Evolutionary conservation across 2,113 vertebrate species (phyloP).

Genomic region (Mirounga angustirostris): DNA sequence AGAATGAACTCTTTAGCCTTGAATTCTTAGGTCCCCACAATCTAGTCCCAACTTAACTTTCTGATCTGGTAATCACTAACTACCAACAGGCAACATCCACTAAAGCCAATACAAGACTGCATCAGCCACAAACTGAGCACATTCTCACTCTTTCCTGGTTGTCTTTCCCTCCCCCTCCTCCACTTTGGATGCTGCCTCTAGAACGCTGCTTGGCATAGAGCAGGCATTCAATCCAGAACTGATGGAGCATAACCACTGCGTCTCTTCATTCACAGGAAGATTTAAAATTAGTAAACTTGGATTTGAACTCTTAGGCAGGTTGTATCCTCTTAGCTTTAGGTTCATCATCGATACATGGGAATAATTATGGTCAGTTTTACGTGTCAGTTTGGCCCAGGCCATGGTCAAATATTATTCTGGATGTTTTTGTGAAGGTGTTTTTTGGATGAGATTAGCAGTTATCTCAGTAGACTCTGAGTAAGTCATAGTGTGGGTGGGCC

Average conservation of each 20-base stretch:
- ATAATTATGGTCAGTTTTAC: constrained; percentile 26
- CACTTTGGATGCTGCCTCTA: background rate
- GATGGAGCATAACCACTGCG: background rate
- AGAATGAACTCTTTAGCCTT: background rate
- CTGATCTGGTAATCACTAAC: background rate
- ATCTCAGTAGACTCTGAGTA: background rate
- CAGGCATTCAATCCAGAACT: background rate
- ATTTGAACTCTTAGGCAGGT: background rate
- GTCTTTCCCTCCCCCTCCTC: background rate
- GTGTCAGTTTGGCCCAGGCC: background rate
- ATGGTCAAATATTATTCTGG: background rate
- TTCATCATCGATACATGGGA: background rate
- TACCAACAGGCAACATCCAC: background rate
- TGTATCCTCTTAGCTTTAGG: background rate
- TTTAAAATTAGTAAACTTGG: background rate
- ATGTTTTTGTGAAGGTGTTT: background rate
- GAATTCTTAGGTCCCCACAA: background rate
- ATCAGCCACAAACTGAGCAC: background rate
- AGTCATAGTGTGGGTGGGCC: no score
- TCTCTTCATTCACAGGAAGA: background rate
- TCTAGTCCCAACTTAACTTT: background rate
- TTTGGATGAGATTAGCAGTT: background rate
- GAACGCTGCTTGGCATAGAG: background rate
- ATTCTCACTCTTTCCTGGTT: background rate
- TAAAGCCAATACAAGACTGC: background rate